Evolutionary conservation across 2,888 invertebrate genomes (phyloP).

Genomic region (Lithophane semibrunnea): DNA sequence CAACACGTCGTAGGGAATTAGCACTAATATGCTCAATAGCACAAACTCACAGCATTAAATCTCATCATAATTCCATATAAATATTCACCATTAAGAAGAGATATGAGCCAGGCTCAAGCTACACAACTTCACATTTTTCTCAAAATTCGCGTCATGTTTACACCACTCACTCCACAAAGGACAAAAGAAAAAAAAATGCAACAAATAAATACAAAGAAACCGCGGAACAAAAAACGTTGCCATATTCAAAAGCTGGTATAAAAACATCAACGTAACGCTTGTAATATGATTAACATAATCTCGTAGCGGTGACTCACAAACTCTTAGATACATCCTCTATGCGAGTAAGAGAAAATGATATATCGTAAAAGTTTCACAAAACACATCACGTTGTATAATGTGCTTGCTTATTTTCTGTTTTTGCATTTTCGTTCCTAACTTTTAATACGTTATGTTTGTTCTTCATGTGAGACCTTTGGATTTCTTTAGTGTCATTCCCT

Average conservation of each 20-base stretch:
- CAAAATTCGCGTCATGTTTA: slow-evolving; percentile 18
- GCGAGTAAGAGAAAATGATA: slow-evolving; percentile 64
- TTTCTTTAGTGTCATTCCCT: slow-evolving; percentile 43
- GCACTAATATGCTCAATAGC: neutral
- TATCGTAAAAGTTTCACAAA: slow-evolving; percentile 65
- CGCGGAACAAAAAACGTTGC: slow-evolving; percentile 20
- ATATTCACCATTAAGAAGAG: neutral
- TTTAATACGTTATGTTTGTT: slow-evolving; percentile 63
- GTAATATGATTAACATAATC: slow-evolving; percentile 68
- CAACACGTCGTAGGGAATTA: neutral
- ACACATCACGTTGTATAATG: slow-evolving; percentile 67
- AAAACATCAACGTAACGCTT: slow-evolving; percentile 57
- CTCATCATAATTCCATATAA: neutral
- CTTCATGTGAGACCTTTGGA: slow-evolving; percentile 32
- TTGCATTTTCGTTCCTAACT: slow-evolving; percentile 65
- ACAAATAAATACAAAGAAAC: slow-evolving; percentile 35
- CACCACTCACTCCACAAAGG: neutral
- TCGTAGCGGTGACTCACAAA: slow-evolving; percentile 61
- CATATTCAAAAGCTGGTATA: slow-evolving; percentile 62
- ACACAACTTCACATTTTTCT: neutral
- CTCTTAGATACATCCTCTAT: slow-evolving; percentile 56
- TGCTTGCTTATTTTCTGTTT: slow-evolving; percentile 63
- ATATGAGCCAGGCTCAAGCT: neutral
- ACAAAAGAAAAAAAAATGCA: slow-evolving; percentile 32
- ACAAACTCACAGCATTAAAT: neutral